Evolutionary conservation across 2,888 invertebrate genomes (phyloP).

Genomic region (Autographa gamma): DNA sequence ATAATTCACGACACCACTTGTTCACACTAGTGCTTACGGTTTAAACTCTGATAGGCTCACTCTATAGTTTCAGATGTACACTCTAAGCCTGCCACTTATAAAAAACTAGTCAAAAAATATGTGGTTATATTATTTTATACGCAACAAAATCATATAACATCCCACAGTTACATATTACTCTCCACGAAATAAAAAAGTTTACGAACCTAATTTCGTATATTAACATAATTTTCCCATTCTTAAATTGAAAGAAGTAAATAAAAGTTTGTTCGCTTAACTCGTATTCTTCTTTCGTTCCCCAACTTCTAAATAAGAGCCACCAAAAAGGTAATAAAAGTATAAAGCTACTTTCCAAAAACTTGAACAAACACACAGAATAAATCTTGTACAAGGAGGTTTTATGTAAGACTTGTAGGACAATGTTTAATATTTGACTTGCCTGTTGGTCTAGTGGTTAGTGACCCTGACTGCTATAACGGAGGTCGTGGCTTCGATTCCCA

Average conservation of each 20-base stretch:
- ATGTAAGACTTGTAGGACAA: background rate
- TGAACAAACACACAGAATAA: constrained; percentile 1
- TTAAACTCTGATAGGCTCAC: too few species aligned
- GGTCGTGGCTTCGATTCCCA: too few species aligned
- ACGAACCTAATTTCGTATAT: constrained; percentile 3
- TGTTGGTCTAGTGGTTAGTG: too few species aligned
- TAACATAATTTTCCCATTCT: constrained; percentile 20
- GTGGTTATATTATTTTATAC: background rate
- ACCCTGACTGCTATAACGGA: too few species aligned
- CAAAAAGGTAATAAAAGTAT: constrained; percentile 29
- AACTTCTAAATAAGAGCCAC: constrained; percentile 23
- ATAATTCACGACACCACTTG: too few species aligned
- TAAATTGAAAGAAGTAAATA: constrained; percentile 24
- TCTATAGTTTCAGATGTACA: too few species aligned
- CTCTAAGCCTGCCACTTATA: too few species aligned
- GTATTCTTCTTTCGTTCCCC: constrained; percentile 29
- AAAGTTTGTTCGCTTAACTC: constrained; percentile 23
- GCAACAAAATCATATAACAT: background rate
- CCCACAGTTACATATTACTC: background rate
- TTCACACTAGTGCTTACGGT: too few species aligned
- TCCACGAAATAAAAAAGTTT: background rate
- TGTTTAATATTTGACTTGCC: constrained; percentile 11
- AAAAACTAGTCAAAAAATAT: too few species aligned
- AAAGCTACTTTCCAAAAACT: constrained; percentile 25
- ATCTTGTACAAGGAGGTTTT: background rate